Evolutionary conservation across 2,888 invertebrate genomes (phyloP).

Genomic region (Pyrochroa serraticornis): DNA sequence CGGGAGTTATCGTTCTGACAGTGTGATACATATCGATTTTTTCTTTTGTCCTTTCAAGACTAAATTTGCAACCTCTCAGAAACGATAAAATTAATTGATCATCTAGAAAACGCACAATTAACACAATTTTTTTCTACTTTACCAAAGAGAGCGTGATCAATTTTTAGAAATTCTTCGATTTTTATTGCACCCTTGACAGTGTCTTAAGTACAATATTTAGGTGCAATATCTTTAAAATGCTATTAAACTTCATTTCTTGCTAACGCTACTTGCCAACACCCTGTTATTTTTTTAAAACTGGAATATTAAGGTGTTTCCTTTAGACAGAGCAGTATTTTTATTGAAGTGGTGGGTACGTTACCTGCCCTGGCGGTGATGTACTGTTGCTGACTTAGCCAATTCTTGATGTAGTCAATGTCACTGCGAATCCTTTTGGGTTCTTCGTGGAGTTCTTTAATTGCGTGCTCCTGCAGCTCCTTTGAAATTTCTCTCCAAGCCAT

Average conservation of each 20-base stretch:
- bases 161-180: not conserved
- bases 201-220: too few relatives aligned
- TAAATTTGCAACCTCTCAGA: constrained; percentile 70
- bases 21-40: constrained; percentile 68
- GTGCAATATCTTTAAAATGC: too few relatives aligned
- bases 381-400: constrained; percentile 65
- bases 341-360: constrained; percentile 40
- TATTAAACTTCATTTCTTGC: too few relatives aligned
- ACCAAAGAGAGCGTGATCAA: not conserved
- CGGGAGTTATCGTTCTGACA: constrained; percentile 61
- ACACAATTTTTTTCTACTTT: too few relatives aligned
- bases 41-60: constrained; percentile 55
- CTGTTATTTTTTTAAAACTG: too few relatives aligned
- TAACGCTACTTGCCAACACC: too few relatives aligned
- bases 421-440: constrained; percentile 58
- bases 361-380: constrained; percentile 65
- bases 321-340: too few relatives aligned
- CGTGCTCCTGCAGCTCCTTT: constrained; percentile 60
- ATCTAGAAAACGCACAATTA: constrained; percentile 53
- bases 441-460: constrained; percentile 62
- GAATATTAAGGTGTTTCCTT: too few relatives aligned
- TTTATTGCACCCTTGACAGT: too few relatives aligned
- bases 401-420: constrained; percentile 61
- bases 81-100: constrained; percentile 69
- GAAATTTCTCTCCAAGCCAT: constrained; percentile 41